These are phyloP conservation scores for Mionectes macconnelli DNA, from an alignment of 2,113 vertebrate genomes.

Conservation along the genomic window DNA sequence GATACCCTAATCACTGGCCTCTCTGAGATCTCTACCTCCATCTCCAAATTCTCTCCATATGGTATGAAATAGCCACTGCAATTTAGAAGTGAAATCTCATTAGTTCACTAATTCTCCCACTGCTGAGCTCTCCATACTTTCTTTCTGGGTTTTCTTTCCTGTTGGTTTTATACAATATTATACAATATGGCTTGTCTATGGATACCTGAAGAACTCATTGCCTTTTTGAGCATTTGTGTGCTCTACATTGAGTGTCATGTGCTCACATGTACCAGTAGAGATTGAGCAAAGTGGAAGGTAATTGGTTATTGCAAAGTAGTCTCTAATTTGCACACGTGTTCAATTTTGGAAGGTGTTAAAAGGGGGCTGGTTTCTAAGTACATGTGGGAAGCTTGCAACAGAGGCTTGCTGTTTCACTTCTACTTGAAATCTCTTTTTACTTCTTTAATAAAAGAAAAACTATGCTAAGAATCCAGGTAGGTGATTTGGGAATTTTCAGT, in stretches of 20 bases:
- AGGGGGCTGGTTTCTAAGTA: neutral
- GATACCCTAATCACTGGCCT: neutral
- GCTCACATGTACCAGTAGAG: neutral
- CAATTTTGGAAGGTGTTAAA: slow-evolving; percentile 2
- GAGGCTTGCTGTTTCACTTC: neutral
- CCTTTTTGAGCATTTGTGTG: neutral
- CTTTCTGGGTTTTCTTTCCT: neutral
- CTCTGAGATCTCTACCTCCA: neutral
- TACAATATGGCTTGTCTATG: neutral
- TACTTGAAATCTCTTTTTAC: neutral
- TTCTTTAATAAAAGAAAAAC: slow-evolving; percentile 1
- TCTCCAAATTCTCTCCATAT: neutral
- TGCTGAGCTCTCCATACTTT: neutral
- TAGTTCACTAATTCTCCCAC: neutral
- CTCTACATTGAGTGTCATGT: neutral
- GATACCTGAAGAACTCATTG: neutral
- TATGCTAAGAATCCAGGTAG: neutral
- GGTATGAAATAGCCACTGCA: neutral
- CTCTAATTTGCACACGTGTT: neutral
- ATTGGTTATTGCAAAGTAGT: neutral
- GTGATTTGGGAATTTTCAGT: neutral
- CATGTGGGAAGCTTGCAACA: neutral
- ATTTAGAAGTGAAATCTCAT: neutral
- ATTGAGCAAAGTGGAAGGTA: neutral
- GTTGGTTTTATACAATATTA: neutral